phyloP scores from a whole-genome alignment of 2,113 vertebrate species.

The Antigone vipio region DNA sequence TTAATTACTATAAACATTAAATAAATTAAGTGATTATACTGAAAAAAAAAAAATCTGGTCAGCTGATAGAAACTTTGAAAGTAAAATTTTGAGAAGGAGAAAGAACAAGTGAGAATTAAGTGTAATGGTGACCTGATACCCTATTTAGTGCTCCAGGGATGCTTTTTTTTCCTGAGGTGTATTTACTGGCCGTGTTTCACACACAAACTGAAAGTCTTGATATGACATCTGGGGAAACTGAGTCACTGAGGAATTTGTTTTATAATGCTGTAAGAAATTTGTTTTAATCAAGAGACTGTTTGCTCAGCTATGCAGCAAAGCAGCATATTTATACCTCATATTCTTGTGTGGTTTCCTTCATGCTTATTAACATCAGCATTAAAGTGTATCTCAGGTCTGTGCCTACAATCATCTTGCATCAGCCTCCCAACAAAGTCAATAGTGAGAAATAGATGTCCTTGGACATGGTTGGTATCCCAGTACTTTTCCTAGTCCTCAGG shows the following conservation, averaged over 20 bases:
- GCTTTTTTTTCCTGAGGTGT: neutral
- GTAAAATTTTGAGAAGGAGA: neutral
- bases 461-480: neutral
- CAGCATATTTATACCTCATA: neutral
- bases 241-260: neutral
- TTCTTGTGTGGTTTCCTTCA: neutral
- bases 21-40: slow-evolving; percentile 7
- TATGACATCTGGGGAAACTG: neutral
- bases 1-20: slow-evolving; percentile 43
- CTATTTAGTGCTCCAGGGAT: neutral
- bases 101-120: neutral
- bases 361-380: neutral
- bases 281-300: neutral
- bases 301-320: neutral
- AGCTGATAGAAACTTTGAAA: neutral
- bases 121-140: neutral
- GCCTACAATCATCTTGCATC: neutral
- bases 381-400: neutral
- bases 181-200: neutral
- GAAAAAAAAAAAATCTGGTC: neutral
- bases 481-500: neutral
- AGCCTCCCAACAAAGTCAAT: neutral
- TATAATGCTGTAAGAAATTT: neutral
- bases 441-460: neutral
- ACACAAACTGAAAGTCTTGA: neutral